Base-by-base conservation (phyloP, 92 coral and sea anemone genomes). In the Metridium senile region DNA sequence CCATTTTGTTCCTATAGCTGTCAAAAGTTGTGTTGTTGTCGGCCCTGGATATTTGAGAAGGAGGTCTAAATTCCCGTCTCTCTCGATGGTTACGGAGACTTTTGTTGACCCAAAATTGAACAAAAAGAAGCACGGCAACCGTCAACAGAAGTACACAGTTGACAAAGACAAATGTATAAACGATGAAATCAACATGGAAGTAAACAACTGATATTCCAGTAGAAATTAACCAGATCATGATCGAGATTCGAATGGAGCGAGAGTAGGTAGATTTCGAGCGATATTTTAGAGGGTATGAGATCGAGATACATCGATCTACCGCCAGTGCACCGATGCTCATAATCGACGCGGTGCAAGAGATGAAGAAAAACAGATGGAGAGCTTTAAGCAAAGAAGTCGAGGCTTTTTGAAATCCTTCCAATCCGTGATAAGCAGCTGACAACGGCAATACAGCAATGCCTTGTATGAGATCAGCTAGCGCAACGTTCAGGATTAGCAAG, bases 261-360 rank as follows among this genome's bases (percentile, higher is more conserved):
- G 76, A 59, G 62, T 81, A 57, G 6, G 84, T 74, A 18, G 89
- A 54, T 58, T 64, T 82, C 11, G 82, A 18, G 34, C 97, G 79
- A 66, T 91, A 91, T 49, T 75, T 85, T 21, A 88, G 39, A 22
- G 97, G 97, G 2, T 85, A 77, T 19, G 86, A 77, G 21, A 91
- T 74, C 2, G 90, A 79, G 32, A 82, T 70, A 58, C 87, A 91
- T 22, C 97, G 89, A 70, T 91, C 97, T 33, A 91, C 70, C 1
- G 90, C 89, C 59, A 91, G 82, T 2, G 88, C 85, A 9, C 86
- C 89, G 35, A 91, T 85, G 39, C 93, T 88, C 67, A 91, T 63
- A 2, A 91, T 92, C 25, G 97, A 91, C 1, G 97, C 93, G 1
- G 97, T 73, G 26, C 97, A 91, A 26, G 97, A 88, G 34, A 88